These are phyloP conservation scores for Hyperoplus immaculatus DNA, from an alignment of 2,797 vertebrate genomes.

Conservation along the genomic window DNA sequence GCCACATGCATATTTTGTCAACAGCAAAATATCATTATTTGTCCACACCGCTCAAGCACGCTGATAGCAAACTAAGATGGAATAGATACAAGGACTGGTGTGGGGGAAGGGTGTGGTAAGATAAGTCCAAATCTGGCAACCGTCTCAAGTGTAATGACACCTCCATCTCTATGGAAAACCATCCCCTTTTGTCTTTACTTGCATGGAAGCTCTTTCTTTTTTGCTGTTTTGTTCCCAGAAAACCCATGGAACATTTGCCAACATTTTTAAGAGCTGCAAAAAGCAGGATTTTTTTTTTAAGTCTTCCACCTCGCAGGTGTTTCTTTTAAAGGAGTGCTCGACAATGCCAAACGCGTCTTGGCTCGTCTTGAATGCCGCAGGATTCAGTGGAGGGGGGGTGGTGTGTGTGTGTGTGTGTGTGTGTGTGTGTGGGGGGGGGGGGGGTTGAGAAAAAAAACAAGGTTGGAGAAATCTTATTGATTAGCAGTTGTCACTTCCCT, in stretches of 20 bases:
- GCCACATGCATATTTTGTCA: constrained; percentile 71
- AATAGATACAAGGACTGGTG: constrained; percentile 64
- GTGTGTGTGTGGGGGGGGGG: no score
- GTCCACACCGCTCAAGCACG: constrained; percentile 31
- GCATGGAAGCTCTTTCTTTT: constrained; percentile 80
- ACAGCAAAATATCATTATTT: constrained; percentile 70
- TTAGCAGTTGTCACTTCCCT: constrained; percentile 80
- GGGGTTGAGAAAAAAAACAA: constrained; percentile 46
- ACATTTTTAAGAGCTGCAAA: constrained; percentile 86
- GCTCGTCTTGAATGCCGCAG: constrained; percentile 82
- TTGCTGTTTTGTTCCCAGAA: constrained; percentile 84
- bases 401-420: no score
- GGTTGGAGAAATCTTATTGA: constrained; percentile 84
- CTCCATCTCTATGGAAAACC: constrained; percentile 82
- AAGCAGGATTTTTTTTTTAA: constrained; percentile 83
- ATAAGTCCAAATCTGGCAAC: constrained; percentile 83
- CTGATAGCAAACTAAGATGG: constrained; percentile 68
- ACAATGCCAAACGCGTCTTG: constrained; percentile 85
- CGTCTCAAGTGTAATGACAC: constrained; percentile 84
- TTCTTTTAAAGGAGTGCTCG: constrained; percentile 84
- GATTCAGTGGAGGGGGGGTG: constrained; percentile 57
- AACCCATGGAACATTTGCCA: constrained; percentile 84
- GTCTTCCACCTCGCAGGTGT: constrained; percentile 86
- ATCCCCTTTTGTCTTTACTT: constrained; percentile 84
- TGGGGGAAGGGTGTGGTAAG: constrained; percentile 45